Conservation (phyloP, 2,888 invertebrate species). For the Metellina segmentata region DNA sequence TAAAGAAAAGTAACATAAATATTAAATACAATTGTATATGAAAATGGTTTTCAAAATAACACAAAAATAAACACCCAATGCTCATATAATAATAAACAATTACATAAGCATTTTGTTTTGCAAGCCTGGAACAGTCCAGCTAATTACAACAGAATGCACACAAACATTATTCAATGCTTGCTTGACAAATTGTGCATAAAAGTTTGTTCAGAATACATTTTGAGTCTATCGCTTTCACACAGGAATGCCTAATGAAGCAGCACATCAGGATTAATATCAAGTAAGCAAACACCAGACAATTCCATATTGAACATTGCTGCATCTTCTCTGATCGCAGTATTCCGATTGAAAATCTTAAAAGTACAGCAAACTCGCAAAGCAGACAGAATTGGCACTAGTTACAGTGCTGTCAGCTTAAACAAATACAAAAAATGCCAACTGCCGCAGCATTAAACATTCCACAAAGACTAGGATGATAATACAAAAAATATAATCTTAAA, state of each 20-base stretch:
- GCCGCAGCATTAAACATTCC: slow-evolving; percentile 76
- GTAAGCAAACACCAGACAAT: slow-evolving; percentile 39
- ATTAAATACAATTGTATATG: slow-evolving; percentile 76
- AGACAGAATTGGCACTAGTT: slow-evolving; percentile 68
- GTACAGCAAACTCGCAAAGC: slow-evolving; percentile 55
- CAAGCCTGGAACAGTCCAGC: slow-evolving; percentile 54
- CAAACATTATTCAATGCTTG: slow-evolving; percentile 56
- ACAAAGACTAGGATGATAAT: slow-evolving; percentile 76
- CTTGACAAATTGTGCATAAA: slow-evolving; percentile 71
- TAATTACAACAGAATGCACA: slow-evolving; percentile 67
- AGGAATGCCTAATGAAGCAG: slow-evolving; percentile 75
- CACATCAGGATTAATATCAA: slow-evolving; percentile 42
- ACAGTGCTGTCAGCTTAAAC: slow-evolving; percentile 62
- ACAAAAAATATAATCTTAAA: slow-evolving; percentile 76
- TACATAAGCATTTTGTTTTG: slow-evolving; percentile 71
- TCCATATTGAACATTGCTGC: slow-evolving; percentile 36
- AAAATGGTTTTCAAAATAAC: slow-evolving; percentile 76
- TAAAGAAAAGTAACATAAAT: slow-evolving; percentile 72
- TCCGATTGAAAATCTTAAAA: slow-evolving; percentile 49
- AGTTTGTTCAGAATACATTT: slow-evolving; percentile 73
- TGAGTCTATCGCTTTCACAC: slow-evolving; percentile 62
- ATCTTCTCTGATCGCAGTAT: slow-evolving; percentile 9
- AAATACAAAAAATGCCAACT: slow-evolving; percentile 63
- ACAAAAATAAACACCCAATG: slow-evolving; percentile 67
- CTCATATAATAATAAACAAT: slow-evolving; percentile 71